Evolutionary conservation across 2,113 vertebrate species (phyloP).

Genomic region (Solea solea): DNA sequence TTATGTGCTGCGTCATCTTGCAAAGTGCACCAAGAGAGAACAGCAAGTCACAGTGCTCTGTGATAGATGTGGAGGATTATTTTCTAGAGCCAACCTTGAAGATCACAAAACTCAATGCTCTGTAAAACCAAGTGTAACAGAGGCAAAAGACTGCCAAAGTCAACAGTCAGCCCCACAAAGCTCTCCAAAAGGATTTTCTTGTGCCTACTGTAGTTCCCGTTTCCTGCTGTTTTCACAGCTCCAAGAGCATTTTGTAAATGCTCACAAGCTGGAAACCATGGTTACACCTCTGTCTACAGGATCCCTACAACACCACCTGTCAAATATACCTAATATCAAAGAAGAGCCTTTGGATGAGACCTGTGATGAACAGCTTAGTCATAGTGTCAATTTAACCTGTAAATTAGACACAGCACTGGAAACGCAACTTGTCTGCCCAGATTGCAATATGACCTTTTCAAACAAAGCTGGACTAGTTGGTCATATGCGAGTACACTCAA

Average conservation of each 20-base stretch:
- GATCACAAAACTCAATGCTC: constrained; percentile 63
- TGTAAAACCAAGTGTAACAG: constrained; percentile 8
- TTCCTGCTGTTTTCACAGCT: constrained; percentile 84
- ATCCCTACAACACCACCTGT: constrained; percentile 70
- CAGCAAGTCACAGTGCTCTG: constrained; percentile 52
- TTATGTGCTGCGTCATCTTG: constrained; percentile 76
- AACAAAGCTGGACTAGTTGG: constrained; percentile 66
- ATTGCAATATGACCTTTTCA: constrained; percentile 66
- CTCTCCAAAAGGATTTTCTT: constrained; percentile 76
- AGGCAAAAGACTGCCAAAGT: constrained; percentile 20
- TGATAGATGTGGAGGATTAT: constrained; percentile 73
- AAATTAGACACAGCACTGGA: constrained; percentile 23
- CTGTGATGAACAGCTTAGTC: constrained; percentile 24
- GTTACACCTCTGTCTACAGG: constrained; percentile 35
- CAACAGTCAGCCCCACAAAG: constrained; percentile 14
- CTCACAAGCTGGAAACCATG: constrained; percentile 70
- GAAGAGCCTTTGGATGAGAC: constrained; percentile 69
- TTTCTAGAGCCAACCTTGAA: constrained; percentile 46
- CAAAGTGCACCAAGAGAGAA: constrained; percentile 64
- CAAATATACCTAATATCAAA: constrained; percentile 61
- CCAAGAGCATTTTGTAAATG: constrained; percentile 80
- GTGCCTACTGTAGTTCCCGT: constrained; percentile 76
- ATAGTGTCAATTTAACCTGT: constrained; percentile 19
- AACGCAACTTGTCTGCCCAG: constrained; percentile 52
- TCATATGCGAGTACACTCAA: constrained; percentile 72